A percentile compares a stretch with the other conserved stretches of the same genome.
phyloP scores from a whole-genome alignment of 35 echinoderm and acorn worm genomes.

The Heliocidaris tuberculata region DNA sequence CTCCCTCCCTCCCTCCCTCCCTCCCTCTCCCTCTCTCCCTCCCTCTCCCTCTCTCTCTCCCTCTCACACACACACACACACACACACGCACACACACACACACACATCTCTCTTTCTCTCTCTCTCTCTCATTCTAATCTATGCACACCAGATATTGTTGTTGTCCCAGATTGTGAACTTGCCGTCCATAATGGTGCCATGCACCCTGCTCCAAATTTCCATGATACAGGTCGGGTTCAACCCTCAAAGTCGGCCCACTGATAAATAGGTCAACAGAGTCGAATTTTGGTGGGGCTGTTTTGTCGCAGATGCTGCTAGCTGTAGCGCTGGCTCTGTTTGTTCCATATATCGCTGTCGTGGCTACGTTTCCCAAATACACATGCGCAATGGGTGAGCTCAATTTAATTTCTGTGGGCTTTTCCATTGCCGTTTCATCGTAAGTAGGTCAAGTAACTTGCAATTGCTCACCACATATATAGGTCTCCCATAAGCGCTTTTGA shows the following conservation, averaged over 20 bases:
- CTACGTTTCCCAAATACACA: background rate
- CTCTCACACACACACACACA: background rate
- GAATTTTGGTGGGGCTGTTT: slow-evolving; percentile 25
- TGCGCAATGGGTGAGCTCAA: background rate
- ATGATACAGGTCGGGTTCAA: background rate
- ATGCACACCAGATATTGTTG: background rate
- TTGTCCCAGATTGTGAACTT: slow-evolving; percentile 9
- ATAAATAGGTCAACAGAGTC: slow-evolving; percentile 27
- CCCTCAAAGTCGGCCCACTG: background rate
- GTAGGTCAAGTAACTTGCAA: background rate
- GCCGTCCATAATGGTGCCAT: background rate
- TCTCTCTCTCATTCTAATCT: background rate
- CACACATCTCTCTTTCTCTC: background rate
- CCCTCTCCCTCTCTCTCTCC: background rate
- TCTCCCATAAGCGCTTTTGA: background rate
- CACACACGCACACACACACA: background rate
- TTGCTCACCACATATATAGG: background rate
- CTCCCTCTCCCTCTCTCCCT: background rate
- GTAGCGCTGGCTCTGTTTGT: background rate
- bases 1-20: background rate
- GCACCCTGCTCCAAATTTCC: background rate
- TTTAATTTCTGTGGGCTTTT: background rate
- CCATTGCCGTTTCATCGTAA: background rate
- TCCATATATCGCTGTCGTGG: background rate
- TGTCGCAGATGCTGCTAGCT: background rate